Base-by-base conservation (phyloP, 2,888 invertebrate species). In the Drosophila borealis region DNA sequence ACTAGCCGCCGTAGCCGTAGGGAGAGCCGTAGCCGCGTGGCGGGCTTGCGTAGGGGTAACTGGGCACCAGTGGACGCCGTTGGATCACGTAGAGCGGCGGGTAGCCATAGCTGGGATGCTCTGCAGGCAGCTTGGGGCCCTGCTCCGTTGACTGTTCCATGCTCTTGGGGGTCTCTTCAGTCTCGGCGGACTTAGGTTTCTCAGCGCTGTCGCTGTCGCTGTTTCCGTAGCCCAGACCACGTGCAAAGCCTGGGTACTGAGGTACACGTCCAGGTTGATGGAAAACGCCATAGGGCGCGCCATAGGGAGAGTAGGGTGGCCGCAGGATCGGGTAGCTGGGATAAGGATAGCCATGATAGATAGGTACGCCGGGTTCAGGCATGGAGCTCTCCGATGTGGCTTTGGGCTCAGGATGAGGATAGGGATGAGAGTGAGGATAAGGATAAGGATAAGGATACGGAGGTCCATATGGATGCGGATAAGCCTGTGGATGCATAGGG, bases 1-100 rank as follows among this genome's bases (percentile, higher is more conserved):
- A 45, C 37, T 57, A 83, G n/a, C 71, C 45, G 8, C 81, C 68
- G 42, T 83, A 79, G 53, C 68, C 70, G 14, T 56, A 81, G 41
- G 78, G 46, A 11, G 57, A 42, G 2, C 65, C 80, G 10, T 78
- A 82, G 5, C 80, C 78, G 11, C 82, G 67, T 14, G 64, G 33
- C 5, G 66, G 45, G 13, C 60, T 39, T 0, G 64, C 19, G 19
- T 67, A 72, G 5, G 72, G 70, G 14, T 51, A 79, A 45, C 56
- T 56, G 36, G 68, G 54, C 6, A 48, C 17, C 11, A 36, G 21
- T 8, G 78, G 74, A 11, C 67, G 70, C 1, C 74, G 73, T 11
- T 68, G 84, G 34, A 75, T 17, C 17, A 67, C 6, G 45, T 67
- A 82, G n/a, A 68, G 41, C 0, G 68, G 69, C 1, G 78, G 85